Base-by-base conservation (phyloP, 2,888 invertebrate species). In the Pristionchus japonicus region DNA sequence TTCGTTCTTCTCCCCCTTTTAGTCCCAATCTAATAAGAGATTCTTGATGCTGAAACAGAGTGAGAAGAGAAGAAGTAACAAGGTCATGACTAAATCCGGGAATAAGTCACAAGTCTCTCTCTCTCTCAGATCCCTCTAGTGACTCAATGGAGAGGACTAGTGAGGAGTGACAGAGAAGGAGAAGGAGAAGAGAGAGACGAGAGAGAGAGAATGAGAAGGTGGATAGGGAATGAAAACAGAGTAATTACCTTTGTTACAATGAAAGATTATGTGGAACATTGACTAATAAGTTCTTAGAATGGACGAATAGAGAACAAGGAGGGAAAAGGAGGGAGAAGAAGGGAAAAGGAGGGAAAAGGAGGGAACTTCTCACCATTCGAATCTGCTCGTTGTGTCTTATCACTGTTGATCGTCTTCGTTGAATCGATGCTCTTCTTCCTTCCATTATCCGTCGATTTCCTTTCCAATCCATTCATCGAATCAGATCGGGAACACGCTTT, bases 171-270 rank as follows among this genome's bases (percentile, higher is more conserved):
- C 74, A 74, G 40, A 74, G 43, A 74, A 40, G n/a, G 37, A 74
- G 23, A 43, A 40, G 74, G 23, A 40, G 23, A 43, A 20, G 74
- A 40, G n/a, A n/a, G n/a, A n/a, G n/a, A n/a, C n/a, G n/a, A n/a
- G n/a, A n/a, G n/a, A n/a, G n/a, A n/a, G n/a, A n/a, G n/a, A n/a
- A n/a, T n/a, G n/a, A n/a, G n/a, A n/a, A n/a, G n/a, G n/a, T n/a
- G n/a, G n/a, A n/a, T n/a, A n/a, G n/a, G n/a, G n/a, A 74, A 74
- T 37, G 74, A 43, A 74, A 74, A 74, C 74, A 74, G 74, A 74
- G 74, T 43, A 74, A 74, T 74, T 74, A 74, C 74, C 20, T 74
- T 74, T n/a, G 74, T 74, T 74, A 74, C 40, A 40, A 40, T 15
- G 34, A 23, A 27, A n/a, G 31, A 31, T 13, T 67, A 67, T 3